phyloP scores from a whole-genome alignment of 2,888 invertebrate genomes.

The Amphipyra berbera region DNA sequence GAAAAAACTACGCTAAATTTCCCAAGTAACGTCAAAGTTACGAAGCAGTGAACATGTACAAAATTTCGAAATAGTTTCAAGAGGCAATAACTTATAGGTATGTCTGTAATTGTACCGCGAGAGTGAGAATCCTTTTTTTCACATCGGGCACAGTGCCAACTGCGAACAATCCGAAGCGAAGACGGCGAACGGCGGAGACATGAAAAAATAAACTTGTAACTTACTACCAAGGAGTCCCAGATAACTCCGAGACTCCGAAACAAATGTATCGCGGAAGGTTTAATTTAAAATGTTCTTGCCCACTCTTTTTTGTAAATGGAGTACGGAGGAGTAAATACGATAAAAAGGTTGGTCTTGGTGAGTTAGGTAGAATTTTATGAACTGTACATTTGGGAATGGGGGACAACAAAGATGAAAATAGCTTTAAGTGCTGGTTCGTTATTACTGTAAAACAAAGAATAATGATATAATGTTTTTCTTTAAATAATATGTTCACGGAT shows the following conservation, averaged over 20 bases:
- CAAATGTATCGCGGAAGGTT: slow-evolving; percentile 52
- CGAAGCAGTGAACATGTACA: background rate
- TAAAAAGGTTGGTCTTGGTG: slow-evolving; percentile 15
- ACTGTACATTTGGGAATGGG: background rate
- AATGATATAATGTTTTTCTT: no score
- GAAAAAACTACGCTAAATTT: no score
- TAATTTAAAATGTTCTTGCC: slow-evolving; percentile 54
- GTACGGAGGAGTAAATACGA: slow-evolving; percentile 16
- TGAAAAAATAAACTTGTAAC: slow-evolving; percentile 54
- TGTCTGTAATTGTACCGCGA: slow-evolving; percentile 22
- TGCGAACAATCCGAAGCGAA: slow-evolving; percentile 35
- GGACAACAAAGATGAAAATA: no score
- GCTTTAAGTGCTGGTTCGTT: no score
- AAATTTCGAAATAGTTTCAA: slow-evolving; percentile 13
- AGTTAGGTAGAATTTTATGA: background rate
- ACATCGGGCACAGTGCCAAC: slow-evolving; percentile 51
- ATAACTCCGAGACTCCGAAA: slow-evolving; percentile 38
- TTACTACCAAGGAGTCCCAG: slow-evolving; percentile 34
- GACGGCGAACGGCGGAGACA: slow-evolving; percentile 31
- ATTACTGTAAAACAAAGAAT: no score
- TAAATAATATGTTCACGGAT: no score
- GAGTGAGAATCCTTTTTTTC: slow-evolving; percentile 33
- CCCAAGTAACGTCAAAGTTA: background rate
- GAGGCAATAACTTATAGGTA: slow-evolving; percentile 26
- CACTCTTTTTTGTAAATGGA: slow-evolving; percentile 30